Evolutionary conservation across 2,113 vertebrate genomes (phyloP), one percentile per base, ranked within the genome.

Genomic region (Andinoacara biseriatus): DNA sequence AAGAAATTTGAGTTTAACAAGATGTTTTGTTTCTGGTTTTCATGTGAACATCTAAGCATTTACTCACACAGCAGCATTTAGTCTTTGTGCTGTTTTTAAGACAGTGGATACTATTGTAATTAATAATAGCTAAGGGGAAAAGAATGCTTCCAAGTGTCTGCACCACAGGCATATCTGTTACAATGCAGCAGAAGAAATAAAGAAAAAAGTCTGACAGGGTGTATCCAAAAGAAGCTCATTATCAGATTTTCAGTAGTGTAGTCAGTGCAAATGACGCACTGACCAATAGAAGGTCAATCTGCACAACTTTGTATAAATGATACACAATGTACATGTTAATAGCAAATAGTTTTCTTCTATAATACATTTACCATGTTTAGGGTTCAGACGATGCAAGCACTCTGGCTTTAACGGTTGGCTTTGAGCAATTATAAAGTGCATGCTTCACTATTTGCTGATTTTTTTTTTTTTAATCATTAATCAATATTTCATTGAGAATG

Each of bases 21-120:
- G 59, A 60, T 29, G 65, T 82, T 90, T 80, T 85, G 56, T 86
- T 67, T 84, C n/a, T 72, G 58, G 5, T 10, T 74, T 83, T 74
- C 18, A 31, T 35, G 22, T 58, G 40, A 46, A 84, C n/a, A 7
- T 67, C 43, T 76, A 26, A 49, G 11, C n/a, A n/a, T n/a, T n/a
- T n/a, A n/a, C n/a, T n/a, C n/a, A n/a, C n/a, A n/a, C n/a, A 26
- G 26, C 3, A 26, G 26, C 26, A 26, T 26, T 26, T 26, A 26
- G 2, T 26, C 29, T 46, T 20, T 9, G 18, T 29, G 10, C 18
- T 54, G 13, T 54, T n/a, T 14, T 72, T 46, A 72, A 33, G 52
- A 11, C 31, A 72, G 43, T 52, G 43, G 49, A 72, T 46, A 33
- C 46, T 33, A 11, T 18, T 54, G 67, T 54, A 54, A 72, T 54